Base-by-base conservation (phyloP, 1,140 invertebrate genomes). In the Dermatophagoides farinae region DNA sequence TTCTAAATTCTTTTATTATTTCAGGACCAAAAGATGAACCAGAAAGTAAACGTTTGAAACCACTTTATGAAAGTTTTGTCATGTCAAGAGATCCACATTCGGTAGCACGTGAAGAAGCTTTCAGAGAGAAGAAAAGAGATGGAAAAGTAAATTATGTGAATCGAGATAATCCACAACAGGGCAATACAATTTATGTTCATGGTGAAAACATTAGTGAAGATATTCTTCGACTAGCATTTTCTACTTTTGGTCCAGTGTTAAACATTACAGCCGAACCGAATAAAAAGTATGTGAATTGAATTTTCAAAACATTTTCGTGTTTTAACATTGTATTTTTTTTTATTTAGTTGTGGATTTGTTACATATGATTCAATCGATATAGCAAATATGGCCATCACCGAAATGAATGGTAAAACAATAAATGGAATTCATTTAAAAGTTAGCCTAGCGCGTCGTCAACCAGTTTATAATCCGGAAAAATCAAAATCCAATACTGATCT, bases 191-290 rank as follows among this genome's bases (percentile, higher is more conserved):
- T 65, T 89, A 86, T 73, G 84, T 91, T 0, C 67, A 79, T 54
- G 86, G 86, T 4, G 80, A 81, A 64, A 83, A 84, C 64, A 82
- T 89, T 47, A 84, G 82, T 0, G 85, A 89, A 69, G 83, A 87
- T 49, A 82, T 86, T 63, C 71, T 89, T 0, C 81, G 82, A 68
- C 86, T 84, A 68, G 80, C 82, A 44, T 88, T 88, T 68, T 75
- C 77, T 50, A 79, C 79, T 31, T 83, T 82, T 73, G 86, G 86
- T 40, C 81, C 79, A 64, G 86, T 90, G 66, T 76, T 88, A 0
- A 88, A 88, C 73, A 82, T 89, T n/a, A 83, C 81, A 0, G 86
- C 89, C 82, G 86, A 91, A 74, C 78, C 80, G 65, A 85, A 88
- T 64, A 88, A 86, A 73, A 82, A 86, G 84, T 86, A 73, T 69